Conservation (phyloP, 2,113 vertebrate species). For the Meleagris gallopavo region DNA sequence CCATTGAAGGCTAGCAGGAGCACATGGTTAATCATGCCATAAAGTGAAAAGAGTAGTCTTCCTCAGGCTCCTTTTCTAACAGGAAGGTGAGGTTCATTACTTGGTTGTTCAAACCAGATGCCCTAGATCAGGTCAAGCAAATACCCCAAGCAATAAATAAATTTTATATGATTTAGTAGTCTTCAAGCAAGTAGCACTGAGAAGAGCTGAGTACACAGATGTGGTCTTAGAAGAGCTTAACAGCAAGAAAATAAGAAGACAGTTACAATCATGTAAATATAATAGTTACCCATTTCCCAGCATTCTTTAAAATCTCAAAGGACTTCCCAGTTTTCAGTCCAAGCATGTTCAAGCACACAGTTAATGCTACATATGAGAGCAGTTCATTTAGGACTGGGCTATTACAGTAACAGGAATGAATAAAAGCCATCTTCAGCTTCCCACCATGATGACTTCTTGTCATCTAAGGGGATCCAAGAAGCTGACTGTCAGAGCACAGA, state of each 20-base stretch:
- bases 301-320: neutral
- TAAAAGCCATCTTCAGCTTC: neutral
- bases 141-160: neutral
- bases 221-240: neutral
- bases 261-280: neutral
- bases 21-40: neutral
- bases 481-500: neutral
- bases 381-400: neutral
- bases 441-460: too few relatives aligned
- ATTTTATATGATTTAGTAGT: neutral
- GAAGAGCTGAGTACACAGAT: neutral
- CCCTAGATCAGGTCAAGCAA: neutral
- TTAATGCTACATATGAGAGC: neutral
- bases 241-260: neutral
- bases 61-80: neutral
- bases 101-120: neutral
- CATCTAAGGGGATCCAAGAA: neutral
- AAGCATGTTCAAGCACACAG: neutral
- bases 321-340: neutral
- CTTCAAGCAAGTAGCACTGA: neutral
- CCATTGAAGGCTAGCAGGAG: neutral
- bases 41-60: neutral
- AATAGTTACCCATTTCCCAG: neutral
- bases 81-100: neutral
- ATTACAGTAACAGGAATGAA: neutral